Base-by-base conservation (phyloP, 2,797 vertebrate species). In the Artibeus jamaicensis region DNA sequence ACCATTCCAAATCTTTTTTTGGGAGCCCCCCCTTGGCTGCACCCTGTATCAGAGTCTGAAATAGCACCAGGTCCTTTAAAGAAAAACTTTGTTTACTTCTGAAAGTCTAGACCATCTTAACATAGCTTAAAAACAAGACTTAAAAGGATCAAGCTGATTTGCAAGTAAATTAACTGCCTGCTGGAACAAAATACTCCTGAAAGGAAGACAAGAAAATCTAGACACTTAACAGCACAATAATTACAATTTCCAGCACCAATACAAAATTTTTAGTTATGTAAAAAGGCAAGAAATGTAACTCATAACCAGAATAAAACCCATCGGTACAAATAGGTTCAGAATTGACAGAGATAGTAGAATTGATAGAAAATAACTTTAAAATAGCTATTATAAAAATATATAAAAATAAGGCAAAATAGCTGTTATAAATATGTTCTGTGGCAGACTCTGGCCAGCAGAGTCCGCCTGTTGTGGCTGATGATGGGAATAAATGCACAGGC, bases 161-260 rank as follows among this genome's bases (percentile, higher is more conserved):
- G 48, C 70, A 93, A 91, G 48, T 55, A 88, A 91, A 87, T 78
- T 78, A 77, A 92, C 39, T 82, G 68, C 19, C 16, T 92, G 46
- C 46, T 93, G 39, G 53, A 55, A 96, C 62, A 74, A 88, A 79
- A 94, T 22, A 55, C 26, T 90, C 73, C 42, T 77, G n/a, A 76
- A 90, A 90, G 78, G 48, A 92, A 87, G 62, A 78, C 39, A 68
- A 93, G 42, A 85, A 92, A 93, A 82, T 76, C 71, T 34, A 88
- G 48, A 76, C 68, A 85, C 15, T 91, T 16, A 86, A 68, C 19
- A 88, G 46, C 81, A 83, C 10, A 4, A 26, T 73, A 39, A 83
- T 44, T 34, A 87, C 22, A 59, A 50, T 50, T 48, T 76, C 68
- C 42, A 76, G 42, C 10, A 78, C 44, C 46, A 92, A 68, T 59